Base-by-base conservation (phyloP, 1,140 invertebrate genomes). In the Zaprionus africanus region DNA sequence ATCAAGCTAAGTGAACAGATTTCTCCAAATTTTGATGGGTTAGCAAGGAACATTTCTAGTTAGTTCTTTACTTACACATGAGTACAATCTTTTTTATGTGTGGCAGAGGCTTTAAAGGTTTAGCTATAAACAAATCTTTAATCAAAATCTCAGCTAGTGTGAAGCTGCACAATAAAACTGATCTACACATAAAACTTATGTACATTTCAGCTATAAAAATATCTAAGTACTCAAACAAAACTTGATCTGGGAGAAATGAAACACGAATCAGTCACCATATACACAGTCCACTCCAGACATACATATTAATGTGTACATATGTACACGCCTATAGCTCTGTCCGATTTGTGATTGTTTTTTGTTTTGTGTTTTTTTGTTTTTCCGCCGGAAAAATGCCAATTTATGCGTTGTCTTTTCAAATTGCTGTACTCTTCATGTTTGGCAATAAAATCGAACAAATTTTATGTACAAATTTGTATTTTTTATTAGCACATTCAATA, bases 401-500 rank as follows among this genome's bases (percentile, higher is more conserved):
- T 76, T 76, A 72, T 76, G 71, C 26, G 31, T 68, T 68, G 56
- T 64, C 19, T 64, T 54, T 43, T 43, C 38, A 66, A 71, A 79
- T 75, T 43, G 66, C 34, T 76, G 46, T 51, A 60, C 51, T 77
- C 73, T 65, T 61, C 57, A 61, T 58, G 65, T 54, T 56, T 64
- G 17, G 53, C 59, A 74, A 84, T 88, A 88, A 90, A 90, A 88
- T 81, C 64, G 65, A 81, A 68, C 78, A 76, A 81, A 90, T 88
- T 88, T 88, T 83, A 87, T 88, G 84, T 78, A 70, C 65, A 88
- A 86, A 81, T 87, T 88, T 87, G 81, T 84, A 90, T 87, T 88
- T 88, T 88, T 88, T 88, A 90, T 88, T 88, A 84, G 85, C 84
- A 84, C 84, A 84, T 90, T 78, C 71, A 60, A 68, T 75, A 82